Conservation (phyloP, 2,888 invertebrate genomes). For the Hipparchia semele region DNA sequence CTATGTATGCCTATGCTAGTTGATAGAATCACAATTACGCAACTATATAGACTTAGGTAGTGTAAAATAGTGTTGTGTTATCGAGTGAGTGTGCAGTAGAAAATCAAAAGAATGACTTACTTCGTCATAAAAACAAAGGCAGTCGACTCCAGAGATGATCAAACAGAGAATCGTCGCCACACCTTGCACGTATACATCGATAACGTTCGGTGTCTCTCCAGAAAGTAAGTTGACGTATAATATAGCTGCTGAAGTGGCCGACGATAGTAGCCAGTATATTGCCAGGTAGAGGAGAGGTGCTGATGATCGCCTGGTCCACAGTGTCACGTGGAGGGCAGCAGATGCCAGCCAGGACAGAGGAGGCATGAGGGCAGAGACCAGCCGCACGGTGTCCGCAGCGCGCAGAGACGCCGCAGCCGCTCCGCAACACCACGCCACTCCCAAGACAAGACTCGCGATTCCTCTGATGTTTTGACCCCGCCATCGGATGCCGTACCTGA, state of each 20-base stretch:
- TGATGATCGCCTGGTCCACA: constrained; percentile 69
- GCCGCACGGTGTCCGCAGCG: constrained; percentile 55
- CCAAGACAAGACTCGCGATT: constrained; percentile 59
- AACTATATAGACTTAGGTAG: no score
- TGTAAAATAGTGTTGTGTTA: no score
- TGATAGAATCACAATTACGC: background rate
- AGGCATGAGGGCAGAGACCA: constrained; percentile 62
- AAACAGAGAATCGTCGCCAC: constrained; percentile 57
- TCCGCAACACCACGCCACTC: constrained; percentile 62
- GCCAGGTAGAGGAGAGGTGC: constrained; percentile 72
- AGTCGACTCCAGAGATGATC: constrained; percentile 63
- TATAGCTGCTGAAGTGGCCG: constrained; percentile 59
- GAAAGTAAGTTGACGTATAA: constrained; percentile 56
- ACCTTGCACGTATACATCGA: constrained; percentile 65
- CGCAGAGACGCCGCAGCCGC: constrained; percentile 63
- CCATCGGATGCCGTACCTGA: constrained; percentile 57
- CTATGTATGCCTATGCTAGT: background rate
- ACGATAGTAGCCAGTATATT: constrained; percentile 72
- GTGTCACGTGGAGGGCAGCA: constrained; percentile 65
- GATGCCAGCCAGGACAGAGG: constrained; percentile 73
- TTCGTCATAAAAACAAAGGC: constrained; percentile 75
- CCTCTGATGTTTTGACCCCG: constrained; percentile 70
- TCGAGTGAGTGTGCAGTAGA: no score
- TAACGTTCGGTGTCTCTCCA: constrained; percentile 47
- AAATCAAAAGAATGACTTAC: constrained; percentile 49